phyloP scores from a whole-genome alignment of 2,797 vertebrate species.

The Parauchenoglanis punctatus region DNA sequence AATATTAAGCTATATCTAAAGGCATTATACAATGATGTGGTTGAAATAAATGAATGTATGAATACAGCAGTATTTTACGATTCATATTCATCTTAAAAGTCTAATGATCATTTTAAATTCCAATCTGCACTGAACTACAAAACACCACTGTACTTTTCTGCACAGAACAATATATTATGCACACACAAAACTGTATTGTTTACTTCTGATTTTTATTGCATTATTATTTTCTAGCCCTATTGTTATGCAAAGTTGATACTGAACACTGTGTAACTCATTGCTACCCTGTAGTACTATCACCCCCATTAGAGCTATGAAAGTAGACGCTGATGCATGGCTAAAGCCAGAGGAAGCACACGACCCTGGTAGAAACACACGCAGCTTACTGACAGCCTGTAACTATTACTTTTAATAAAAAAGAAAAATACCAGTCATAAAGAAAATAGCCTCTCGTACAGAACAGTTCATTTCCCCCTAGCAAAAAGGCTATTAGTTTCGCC shows the following conservation, averaged over 20 bases:
- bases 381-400: conserved; percentile 57
- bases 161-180: conserved; percentile 10
- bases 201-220: conserved; percentile 42
- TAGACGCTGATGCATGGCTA: conserved; percentile 57
- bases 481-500: conserved; percentile 61
- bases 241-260: conserved; percentile 56
- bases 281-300: conserved; percentile 46
- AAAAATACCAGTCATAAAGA: conserved; percentile 59
- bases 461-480: conserved; percentile 54
- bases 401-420: conserved; percentile 62
- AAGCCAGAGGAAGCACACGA: conserved; percentile 46
- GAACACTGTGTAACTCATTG: conserved; percentile 50
- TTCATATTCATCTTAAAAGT: not conserved
- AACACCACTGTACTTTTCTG: not conserved
- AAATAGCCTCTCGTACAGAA: conserved; percentile 60
- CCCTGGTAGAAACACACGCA: conserved; percentile 52
- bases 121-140: not conserved
- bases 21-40: not conserved
- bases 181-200: conserved; percentile 33
- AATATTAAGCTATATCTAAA: conserved; percentile 2
- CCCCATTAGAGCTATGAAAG: conserved; percentile 57
- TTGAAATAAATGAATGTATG: not conserved
- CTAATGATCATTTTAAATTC: not conserved
- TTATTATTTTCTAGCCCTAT: conserved; percentile 50
- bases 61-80: not conserved